Evolutionary conservation across 2,797 vertebrate species (phyloP), one percentile per base, ranked within the genome.

Genomic region (Mormyrops boulengeri): DNA sequence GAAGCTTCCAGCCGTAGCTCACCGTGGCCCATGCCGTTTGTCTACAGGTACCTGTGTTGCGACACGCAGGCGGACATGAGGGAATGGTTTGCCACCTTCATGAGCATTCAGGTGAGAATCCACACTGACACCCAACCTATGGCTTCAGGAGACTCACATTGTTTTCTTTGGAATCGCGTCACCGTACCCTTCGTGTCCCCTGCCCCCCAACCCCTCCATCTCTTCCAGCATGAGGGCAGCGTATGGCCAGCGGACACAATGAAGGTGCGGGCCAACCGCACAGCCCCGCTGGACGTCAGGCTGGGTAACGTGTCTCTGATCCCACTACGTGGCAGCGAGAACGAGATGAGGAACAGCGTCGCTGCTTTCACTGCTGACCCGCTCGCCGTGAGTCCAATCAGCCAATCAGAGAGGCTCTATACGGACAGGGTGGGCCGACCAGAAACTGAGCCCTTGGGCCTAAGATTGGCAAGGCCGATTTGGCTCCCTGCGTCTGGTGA

Each of bases 301-400:
- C 94, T 98, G 49, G 97, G 98, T 94, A 98, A 97, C 53, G 94
- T 98, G 90, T 98, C 98, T 0, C 95, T 99, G 93, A 99, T 99
- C 92, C 98, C 98, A 0, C 95, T 99, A 91, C 96, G 98, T 6
- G 98, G 98, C 94, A 97, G 92, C 80, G 98, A 99, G 94, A 98
- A 97, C n/a, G 98, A 99, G 94, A 99, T 99, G 96, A 96, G 98
- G 94, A 97, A 95, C 95, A 99, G 98, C 44, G 97, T 99, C 87
- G 98, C 98, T 0, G 97, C 97, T 93, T 98, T 98, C 91, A 93
- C 96, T 85, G 92, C 97, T 4, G 97, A 99, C 93, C 94, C 96
- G 2, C 95, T 98, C 90, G 95, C 96, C 88, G 98, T 99, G 97
- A 98, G 98, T 97, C 89, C 91, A 88, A 92, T 91, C 90, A 91